Conservation (phyloP, 2,888 invertebrate species). For the Arenicola marina region DNA sequence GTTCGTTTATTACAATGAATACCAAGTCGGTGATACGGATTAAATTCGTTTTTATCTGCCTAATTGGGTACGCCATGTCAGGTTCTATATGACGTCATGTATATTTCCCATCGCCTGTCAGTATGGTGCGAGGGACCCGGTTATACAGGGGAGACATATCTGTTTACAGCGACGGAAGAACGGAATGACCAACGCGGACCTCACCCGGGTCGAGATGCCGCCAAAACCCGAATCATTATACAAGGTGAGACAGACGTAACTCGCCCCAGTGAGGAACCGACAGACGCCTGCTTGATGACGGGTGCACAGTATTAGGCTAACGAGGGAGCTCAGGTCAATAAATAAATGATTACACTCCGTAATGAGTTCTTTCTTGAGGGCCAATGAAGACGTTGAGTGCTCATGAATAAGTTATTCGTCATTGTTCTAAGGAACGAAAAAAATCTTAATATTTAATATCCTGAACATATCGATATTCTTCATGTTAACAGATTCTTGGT, state of each 20-base stretch:
- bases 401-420: too few species aligned
- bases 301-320: neutral
- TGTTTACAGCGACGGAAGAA: neutral
- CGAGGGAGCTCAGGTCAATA: too few species aligned
- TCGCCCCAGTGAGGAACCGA: neutral
- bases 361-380: too few species aligned
- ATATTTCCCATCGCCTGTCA: neutral
- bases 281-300: neutral
- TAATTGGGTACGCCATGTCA: neutral
- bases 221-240: neutral
- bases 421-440: too few species aligned
- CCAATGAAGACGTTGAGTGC: too few species aligned
- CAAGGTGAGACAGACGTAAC: neutral
- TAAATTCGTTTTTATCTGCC: neutral
- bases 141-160: neutral
- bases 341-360: too few species aligned
- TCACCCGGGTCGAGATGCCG: neutral
- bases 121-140: neutral
- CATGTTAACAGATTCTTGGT: too few species aligned
- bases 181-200: neutral
- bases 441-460: too few species aligned
- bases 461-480: too few species aligned
- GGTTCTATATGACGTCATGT: neutral
- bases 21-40: neutral
- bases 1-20: neutral